These are phyloP conservation scores for Magallana gigas DNA, from an alignment of 1,140 invertebrate genomes.

Conservation along the genomic window DNA sequence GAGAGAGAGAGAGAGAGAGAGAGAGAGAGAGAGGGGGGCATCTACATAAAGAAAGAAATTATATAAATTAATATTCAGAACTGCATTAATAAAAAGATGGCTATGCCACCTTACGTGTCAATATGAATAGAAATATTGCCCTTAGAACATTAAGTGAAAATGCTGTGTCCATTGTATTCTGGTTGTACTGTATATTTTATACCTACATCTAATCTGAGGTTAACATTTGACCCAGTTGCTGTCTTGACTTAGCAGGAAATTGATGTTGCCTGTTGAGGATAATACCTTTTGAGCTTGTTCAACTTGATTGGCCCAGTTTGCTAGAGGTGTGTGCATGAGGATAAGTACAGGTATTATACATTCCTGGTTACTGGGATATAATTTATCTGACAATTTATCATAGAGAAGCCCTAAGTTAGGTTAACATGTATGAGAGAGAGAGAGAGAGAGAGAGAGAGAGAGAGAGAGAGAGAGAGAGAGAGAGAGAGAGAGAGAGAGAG, in stretches of 20 bases:
- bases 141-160: no score
- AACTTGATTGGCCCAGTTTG: background rate
- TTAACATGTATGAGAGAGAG: background rate
- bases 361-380: background rate
- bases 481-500: slow-evolving; percentile 24
- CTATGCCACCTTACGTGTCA: no score
- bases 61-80: no score
- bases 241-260: background rate
- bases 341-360: slow-evolving; percentile 20
- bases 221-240: background rate
- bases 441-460: slow-evolving; percentile 26
- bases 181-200: background rate
- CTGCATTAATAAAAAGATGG: no score
- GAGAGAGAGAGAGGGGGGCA: no score
- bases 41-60: no score
- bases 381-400: background rate
- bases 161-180: background rate
- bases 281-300: slow-evolving; percentile 1
- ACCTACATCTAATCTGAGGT: background rate
- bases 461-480: background rate
- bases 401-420: background rate
- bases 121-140: no score
- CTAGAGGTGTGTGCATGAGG: slow-evolving; percentile 10
- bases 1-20: no score
- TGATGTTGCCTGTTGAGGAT: background rate